Evolutionary conservation across 2,113 vertebrate genomes (phyloP).

Genomic region (Mandrillus leucophaeus): DNA sequence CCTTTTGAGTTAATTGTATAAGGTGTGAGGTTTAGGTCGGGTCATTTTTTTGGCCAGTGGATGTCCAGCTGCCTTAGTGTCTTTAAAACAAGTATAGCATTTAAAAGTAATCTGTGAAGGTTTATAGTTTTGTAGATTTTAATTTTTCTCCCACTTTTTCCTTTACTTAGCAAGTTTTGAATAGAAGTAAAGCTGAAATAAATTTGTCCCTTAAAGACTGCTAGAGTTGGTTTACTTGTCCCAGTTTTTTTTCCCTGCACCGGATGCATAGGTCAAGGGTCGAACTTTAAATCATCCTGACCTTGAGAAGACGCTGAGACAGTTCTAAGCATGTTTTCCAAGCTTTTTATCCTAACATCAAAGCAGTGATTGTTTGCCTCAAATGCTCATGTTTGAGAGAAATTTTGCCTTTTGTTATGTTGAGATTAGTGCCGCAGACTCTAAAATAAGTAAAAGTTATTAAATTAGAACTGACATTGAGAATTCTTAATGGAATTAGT

Average conservation of each 20-base stretch:
- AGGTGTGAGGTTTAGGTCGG: neutral
- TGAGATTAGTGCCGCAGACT: neutral
- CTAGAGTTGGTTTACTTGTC: neutral
- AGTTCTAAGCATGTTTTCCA: neutral
- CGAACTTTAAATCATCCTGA: neutral
- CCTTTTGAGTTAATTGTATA: neutral
- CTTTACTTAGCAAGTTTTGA: neutral
- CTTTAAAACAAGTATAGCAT: neutral
- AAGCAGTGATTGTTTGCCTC: slow-evolving; percentile 3
- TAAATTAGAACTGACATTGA: neutral
- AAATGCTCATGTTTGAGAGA: neutral
- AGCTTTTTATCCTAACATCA: neutral
- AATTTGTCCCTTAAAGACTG: neutral
- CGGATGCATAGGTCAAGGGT: neutral
- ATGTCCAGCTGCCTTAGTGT: neutral
- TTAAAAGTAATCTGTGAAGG: neutral
- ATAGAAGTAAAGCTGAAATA: neutral
- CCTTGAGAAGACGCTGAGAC: neutral
- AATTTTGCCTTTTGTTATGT: neutral
- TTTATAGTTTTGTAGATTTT: neutral
- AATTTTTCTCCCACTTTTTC: slow-evolving; percentile 11
- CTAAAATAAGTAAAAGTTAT: neutral
- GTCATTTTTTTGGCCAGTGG: neutral
- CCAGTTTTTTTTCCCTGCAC: neutral
- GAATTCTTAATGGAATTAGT: neutral